Evolutionary conservation across 2,797 vertebrate genomes (phyloP).

Genomic region (Mus caroli): DNA sequence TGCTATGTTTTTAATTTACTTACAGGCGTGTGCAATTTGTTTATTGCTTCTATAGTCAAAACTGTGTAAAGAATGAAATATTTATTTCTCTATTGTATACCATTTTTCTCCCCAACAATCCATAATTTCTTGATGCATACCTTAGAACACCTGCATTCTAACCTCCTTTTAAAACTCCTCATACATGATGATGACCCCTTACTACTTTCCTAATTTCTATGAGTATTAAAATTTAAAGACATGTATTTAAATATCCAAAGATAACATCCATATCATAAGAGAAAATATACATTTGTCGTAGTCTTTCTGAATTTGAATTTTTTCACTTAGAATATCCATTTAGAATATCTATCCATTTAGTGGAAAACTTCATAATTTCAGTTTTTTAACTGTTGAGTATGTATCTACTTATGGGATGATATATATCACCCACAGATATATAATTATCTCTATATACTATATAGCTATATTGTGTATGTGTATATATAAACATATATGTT

Average conservation of each 20-base stretch:
- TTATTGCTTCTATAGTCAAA: no score
- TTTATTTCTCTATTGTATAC: no score
- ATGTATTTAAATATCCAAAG: background rate
- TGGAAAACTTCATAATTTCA: background rate
- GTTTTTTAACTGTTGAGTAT: background rate
- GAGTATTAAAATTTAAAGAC: background rate
- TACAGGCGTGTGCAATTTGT: no score
- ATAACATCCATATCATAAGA: background rate
- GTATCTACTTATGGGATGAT: background rate
- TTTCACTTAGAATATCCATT: background rate
- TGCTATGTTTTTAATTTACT: no score
- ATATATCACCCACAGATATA: background rate
- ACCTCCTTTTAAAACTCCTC: background rate
- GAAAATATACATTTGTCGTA: background rate
- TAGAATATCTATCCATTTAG: background rate
- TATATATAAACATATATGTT: no score
- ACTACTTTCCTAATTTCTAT: background rate
- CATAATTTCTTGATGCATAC: no score
- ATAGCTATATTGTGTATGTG: no score
- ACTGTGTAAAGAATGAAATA: no score
- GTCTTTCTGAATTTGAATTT: background rate
- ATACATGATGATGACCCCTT: background rate
- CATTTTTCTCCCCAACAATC: no score
- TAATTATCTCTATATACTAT: no score
- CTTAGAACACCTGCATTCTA: background rate